Percentiles rank a stretch among this genome's conserved stretches.
These are phyloP conservation scores for Gouania willdenowi DNA, from an alignment of 2,797 vertebrate genomes.

Conservation along the genomic window DNA sequence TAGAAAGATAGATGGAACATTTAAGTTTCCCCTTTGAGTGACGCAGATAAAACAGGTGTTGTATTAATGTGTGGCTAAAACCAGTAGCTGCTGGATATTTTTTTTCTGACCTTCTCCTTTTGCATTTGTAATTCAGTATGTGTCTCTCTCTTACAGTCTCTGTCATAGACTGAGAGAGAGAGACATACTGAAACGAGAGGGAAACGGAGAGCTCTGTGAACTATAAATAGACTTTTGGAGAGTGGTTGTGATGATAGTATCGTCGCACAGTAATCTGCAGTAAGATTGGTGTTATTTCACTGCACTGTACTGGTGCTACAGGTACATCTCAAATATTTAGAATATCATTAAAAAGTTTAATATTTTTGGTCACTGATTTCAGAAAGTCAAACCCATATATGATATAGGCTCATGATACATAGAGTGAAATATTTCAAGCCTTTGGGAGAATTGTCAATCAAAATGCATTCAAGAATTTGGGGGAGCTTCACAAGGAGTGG, in stretches of 20 bases:
- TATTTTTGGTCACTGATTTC: too few species aligned
- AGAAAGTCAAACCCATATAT: too few species aligned
- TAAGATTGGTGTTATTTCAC: slow-evolving; percentile 22
- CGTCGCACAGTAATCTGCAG: slow-evolving; percentile 50
- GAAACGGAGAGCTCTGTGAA: slow-evolving; percentile 34
- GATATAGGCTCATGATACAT: too few species aligned
- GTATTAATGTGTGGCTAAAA: slow-evolving; percentile 8
- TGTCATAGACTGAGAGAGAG: slow-evolving; percentile 50
- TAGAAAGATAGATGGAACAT: too few species aligned
- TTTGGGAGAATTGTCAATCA: too few species aligned
- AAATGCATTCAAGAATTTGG: too few species aligned
- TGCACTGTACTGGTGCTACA: too few species aligned
- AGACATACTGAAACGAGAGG: background rate
- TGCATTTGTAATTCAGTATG: slow-evolving; percentile 39
- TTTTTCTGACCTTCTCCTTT: slow-evolving; percentile 29
- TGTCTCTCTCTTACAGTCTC: too few species aligned
- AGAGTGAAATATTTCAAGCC: too few species aligned
- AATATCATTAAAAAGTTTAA: too few species aligned
- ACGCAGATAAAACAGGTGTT: slow-evolving; percentile 1
- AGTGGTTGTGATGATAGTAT: slow-evolving; percentile 61
- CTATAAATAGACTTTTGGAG: slow-evolving; percentile 64
- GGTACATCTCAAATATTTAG: too few species aligned
- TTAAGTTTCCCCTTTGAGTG: background rate
- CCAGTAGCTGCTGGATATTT: slow-evolving; percentile 12
- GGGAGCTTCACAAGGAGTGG: too few species aligned